These are phyloP conservation scores for Channa striata DNA, from an alignment of 2,797 vertebrate species.

Conservation along the genomic window DNA sequence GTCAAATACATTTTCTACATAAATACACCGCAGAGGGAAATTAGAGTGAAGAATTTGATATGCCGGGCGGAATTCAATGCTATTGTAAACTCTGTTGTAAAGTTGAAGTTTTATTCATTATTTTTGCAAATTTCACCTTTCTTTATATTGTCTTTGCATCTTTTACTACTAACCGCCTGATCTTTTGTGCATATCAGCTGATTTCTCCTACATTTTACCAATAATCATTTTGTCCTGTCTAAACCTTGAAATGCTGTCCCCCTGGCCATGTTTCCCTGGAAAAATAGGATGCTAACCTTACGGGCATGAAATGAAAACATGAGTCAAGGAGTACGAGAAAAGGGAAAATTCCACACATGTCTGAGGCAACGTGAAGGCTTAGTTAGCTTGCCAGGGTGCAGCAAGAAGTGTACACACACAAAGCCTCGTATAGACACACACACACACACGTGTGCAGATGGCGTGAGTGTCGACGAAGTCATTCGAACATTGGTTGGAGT, in stretches of 20 bases:
- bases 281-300: too few species aligned
- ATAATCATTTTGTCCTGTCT: background rate
- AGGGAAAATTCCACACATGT: conserved; percentile 68
- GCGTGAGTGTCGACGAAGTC: conserved; percentile 59
- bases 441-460: conserved; percentile 47
- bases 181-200: too few species aligned
- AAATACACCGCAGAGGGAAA: background rate
- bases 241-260: too few species aligned
- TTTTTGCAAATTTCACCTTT: background rate
- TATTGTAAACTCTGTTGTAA: background rate
- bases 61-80: background rate
- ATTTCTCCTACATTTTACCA: background rate
- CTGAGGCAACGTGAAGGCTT: conserved; percentile 54
- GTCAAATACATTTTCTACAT: background rate
- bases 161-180: too few species aligned
- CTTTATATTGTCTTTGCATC: background rate
- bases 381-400: conserved; percentile 47
- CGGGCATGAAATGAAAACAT: background rate
- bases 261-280: too few species aligned
- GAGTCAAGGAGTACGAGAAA: background rate
- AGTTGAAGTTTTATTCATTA: too few species aligned
- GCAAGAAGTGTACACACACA: conserved; percentile 30
- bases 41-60: background rate
- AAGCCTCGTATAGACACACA: conserved; percentile 21
- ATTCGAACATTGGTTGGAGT: background rate